Percentiles rank a stretch among this genome's conserved stretches.
These are phyloP conservation scores for Scaptomyza parva DNA, from an alignment of 2,888 invertebrate genomes.

Conservation along the genomic window DNA sequence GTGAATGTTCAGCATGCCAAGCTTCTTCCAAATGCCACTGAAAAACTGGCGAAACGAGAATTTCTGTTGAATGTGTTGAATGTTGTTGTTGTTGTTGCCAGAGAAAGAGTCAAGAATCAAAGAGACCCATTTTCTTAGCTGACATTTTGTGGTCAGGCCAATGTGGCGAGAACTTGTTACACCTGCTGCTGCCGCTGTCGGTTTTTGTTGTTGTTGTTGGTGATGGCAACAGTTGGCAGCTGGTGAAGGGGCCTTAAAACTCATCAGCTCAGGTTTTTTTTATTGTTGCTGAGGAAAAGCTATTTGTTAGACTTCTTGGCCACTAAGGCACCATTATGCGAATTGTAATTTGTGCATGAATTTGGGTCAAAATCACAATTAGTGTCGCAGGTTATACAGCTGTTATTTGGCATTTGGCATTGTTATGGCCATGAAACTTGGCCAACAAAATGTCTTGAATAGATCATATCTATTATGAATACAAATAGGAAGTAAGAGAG, in stretches of 20 bases:
- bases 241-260: constrained; percentile 29
- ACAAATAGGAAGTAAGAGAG: neutral
- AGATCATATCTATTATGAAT: constrained; percentile 19
- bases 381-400: constrained; percentile 54
- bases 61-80: too few species aligned
- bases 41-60: constrained; percentile 66
- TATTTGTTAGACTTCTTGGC: constrained; percentile 46
- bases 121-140: constrained; percentile 76
- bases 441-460: constrained; percentile 3
- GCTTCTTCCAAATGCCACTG: constrained; percentile 27
- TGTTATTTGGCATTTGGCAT: constrained; percentile 25
- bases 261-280: constrained; percentile 36
- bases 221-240: constrained; percentile 12
- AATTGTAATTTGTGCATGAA: constrained; percentile 69
- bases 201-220: constrained; percentile 1
- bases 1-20: constrained; percentile 42
- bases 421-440: constrained; percentile 22
- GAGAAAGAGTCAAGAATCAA: constrained; percentile 44
- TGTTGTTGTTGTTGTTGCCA: constrained; percentile 5
- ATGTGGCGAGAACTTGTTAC: constrained; percentile 77
- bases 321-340: constrained; percentile 48
- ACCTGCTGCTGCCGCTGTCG: constrained; percentile 61
- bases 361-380: constrained; percentile 81
- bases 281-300: constrained; percentile 18
- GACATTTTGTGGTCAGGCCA: constrained; percentile 71